phyloP scores from a whole-genome alignment of 2,888 invertebrate species.

The Dynastes grantii region DNA sequence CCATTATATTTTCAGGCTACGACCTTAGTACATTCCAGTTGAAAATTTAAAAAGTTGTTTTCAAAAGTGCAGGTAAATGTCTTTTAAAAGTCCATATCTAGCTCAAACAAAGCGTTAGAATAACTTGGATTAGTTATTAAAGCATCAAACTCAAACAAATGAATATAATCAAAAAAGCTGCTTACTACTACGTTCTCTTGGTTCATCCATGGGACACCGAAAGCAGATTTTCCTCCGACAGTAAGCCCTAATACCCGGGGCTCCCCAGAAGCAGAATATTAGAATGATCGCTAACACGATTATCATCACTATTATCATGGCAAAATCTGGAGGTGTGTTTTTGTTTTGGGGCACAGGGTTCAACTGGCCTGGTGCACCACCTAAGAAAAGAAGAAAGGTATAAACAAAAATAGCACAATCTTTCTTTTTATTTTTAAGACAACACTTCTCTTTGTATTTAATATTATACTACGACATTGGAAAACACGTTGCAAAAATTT shows the following conservation, averaged over 20 bases:
- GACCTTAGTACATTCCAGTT: no score
- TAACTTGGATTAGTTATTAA: neutral
- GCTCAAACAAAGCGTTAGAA: neutral
- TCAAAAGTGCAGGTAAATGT: neutral
- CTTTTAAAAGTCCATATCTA: neutral
- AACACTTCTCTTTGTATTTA: no score
- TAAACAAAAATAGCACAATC: neutral
- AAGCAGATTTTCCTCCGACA: constrained; percentile 70
- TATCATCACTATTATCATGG: constrained; percentile 72
- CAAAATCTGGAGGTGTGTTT: constrained; percentile 42
- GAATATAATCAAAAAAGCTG: neutral
- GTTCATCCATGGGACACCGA: constrained; percentile 70
- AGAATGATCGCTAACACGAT: constrained; percentile 74
- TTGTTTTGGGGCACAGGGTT: constrained; percentile 54
- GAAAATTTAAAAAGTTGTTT: no score
- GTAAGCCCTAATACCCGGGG: constrained; percentile 73
- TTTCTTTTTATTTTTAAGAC: no score
- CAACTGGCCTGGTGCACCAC: constrained; percentile 44
- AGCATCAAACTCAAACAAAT: neutral
- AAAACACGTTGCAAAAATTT: no score
- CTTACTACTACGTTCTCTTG: constrained; percentile 65
- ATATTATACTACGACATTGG: no score
- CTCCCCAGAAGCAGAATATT: constrained; percentile 75
- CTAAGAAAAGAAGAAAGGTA: constrained; percentile 52
- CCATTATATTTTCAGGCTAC: no score